Evolutionary conservation across 2,797 vertebrate genomes (phyloP), one percentile per base, ranked within the genome.

Genomic region (Parotocinclus haroldoi): DNA sequence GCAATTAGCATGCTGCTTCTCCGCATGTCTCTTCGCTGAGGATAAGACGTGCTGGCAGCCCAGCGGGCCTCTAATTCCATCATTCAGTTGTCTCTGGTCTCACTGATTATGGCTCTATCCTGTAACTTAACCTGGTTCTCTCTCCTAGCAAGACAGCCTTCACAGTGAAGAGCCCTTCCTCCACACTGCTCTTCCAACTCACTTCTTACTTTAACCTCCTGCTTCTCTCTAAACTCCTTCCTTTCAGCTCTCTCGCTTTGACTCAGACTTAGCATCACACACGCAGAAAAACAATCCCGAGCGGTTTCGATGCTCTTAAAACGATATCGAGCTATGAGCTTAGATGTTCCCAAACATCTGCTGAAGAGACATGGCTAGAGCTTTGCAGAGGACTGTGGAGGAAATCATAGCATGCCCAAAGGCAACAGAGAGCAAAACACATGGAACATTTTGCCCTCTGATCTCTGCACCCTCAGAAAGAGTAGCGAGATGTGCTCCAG

Each of bases 41-140:
- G 61, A 71, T 53, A 64, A 71, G 62, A 60, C 54, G 14, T 42
- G 62, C 50, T 54, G 55, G 56, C 51, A 64, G 63, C 67, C 53
- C 76, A 75, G 73, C 71, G 52, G 72, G 76, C 45, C 59, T 73
- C 37, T 38, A 63, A 73, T 85, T 88, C 83, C 80, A 84, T 86
- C 86, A 87, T 88, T 89, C 87, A 85, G 83, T 80, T 78, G 84
- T 81, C 85, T 87, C 82, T 86, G 84, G 82, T 84, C 73, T 78
- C 73, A 77, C 63, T 78, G 66, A 71, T 69, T 75, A 76, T 44
- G 66, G 60, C 76, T 72, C 71, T 76, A 79, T 81, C 72, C 74
- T 79, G 70, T 50, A 69, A 66, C 64, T 69, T 72, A 63, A 69
- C 69, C 73, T 72, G 56, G 18, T 66, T 83, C 78, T 73, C 73